Evolutionary conservation across 1,140 invertebrate genomes (phyloP).

Genomic region (Homalodisca vitripennis): DNA sequence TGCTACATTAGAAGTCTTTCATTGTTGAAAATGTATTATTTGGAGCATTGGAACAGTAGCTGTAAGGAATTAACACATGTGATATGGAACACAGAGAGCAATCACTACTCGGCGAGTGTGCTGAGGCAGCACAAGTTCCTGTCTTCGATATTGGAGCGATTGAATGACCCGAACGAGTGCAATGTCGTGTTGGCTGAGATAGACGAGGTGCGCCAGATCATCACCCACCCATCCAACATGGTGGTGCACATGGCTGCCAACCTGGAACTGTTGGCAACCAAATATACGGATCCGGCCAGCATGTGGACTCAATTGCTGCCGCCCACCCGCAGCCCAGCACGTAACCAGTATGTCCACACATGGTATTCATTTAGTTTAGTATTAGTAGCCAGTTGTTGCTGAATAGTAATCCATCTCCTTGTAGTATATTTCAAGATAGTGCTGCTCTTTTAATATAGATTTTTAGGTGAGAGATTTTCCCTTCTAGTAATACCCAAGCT

Average conservation of each 20-base stretch:
- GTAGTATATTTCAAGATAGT: too few species aligned
- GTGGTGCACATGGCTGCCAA: conserved; percentile 72
- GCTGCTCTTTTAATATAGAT: too few species aligned
- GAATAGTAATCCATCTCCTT: too few species aligned
- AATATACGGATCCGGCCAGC: conserved; percentile 51
- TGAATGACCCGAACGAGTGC: conserved; percentile 55
- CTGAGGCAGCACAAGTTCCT: conserved; percentile 78
- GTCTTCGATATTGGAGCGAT: conserved; percentile 57
- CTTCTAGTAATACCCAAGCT: too few species aligned
- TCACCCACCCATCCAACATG: conserved; percentile 60
- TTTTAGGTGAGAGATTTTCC: too few species aligned
- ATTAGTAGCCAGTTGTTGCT: too few species aligned
- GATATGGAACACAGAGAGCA: conserved; percentile 72
- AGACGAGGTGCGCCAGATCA: conserved; percentile 56
- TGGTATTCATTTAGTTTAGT: too few species aligned
- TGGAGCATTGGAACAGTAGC: too few species aligned
- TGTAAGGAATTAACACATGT: too few species aligned
- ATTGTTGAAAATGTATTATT: too few species aligned
- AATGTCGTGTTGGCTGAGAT: conserved; percentile 60
- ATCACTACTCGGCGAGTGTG: conserved; percentile 65
- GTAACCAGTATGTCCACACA: conserved; percentile 45
- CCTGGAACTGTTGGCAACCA: conserved; percentile 56
- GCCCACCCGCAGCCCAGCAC: conserved; percentile 42
- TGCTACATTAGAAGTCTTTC: too few species aligned
- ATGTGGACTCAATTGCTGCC: conserved; percentile 57